These are phyloP conservation scores for Gryllus bimaculatus DNA, from an alignment of 1,140 invertebrate species.

Conservation along the genomic window DNA sequence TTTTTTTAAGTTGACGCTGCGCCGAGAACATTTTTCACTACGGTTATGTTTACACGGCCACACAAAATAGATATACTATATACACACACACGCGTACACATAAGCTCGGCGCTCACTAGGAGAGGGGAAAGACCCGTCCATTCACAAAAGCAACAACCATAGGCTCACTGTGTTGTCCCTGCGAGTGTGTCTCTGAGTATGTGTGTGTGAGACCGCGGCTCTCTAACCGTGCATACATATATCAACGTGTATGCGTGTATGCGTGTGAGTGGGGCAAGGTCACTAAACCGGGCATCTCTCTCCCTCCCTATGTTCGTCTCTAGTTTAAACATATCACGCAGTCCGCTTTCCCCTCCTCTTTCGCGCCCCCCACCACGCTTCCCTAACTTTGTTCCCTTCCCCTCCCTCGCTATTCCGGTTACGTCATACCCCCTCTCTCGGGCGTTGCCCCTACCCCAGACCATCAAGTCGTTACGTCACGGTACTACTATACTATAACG, in stretches of 20 bases:
- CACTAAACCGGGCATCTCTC: neutral
- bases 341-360: neutral
- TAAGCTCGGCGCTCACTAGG: too few relatives aligned
- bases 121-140: too few relatives aligned
- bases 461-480: neutral
- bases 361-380: neutral
- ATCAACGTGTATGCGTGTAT: neutral
- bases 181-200: neutral
- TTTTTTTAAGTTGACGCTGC: too few relatives aligned
- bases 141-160: too few relatives aligned
- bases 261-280: neutral
- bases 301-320: neutral
- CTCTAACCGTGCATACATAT: neutral
- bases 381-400: neutral
- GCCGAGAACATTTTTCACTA: too few relatives aligned
- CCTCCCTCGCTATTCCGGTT: neutral
- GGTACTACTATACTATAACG: neutral
- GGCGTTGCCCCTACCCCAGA: neutral
- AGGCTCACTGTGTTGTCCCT: too few relatives aligned
- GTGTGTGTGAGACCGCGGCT: neutral
- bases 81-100: too few relatives aligned
- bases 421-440: neutral
- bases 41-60: too few relatives aligned
- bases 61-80: too few relatives aligned
- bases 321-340: neutral